These are phyloP conservation scores for Lissocephala sabroskyi DNA, from an alignment of 2,888 invertebrate genomes.

Conservation along the genomic window DNA sequence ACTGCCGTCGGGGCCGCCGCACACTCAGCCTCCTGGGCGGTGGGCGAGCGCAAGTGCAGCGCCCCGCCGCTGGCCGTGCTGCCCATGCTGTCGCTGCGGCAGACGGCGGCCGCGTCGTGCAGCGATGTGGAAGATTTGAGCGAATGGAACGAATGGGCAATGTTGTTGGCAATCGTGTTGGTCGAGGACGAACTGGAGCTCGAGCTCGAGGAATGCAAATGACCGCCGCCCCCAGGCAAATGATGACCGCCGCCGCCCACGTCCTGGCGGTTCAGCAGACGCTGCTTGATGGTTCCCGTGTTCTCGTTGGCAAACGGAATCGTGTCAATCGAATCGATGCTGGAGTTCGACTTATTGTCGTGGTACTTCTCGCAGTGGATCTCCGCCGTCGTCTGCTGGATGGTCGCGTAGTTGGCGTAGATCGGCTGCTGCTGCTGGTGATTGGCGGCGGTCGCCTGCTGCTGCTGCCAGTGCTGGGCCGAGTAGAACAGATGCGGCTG, in stretches of 20 bases:
- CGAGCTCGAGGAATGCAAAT: conserved; percentile 71
- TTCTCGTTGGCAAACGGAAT: conserved; percentile 99
- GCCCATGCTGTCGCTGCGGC: conserved; percentile 73
- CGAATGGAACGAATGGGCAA: conserved; percentile 72
- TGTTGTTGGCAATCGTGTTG: conserved; percentile 72
- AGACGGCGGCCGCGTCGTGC: conserved; percentile 73
- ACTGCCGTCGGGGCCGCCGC: conserved; percentile 3
- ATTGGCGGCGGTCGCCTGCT: conserved; percentile 37
- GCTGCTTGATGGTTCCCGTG: conserved; percentile 97
- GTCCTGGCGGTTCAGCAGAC: conserved; percentile 75
- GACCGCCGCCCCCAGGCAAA: conserved; percentile 62
- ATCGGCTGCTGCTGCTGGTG: conserved; percentile 66
- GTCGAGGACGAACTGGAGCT: conserved; percentile 72
- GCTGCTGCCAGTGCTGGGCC: conserved; percentile 47
- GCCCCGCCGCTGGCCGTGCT: conserved; percentile 73
- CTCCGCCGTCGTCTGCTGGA: conserved; percentile 77
- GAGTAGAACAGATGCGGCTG: conserved; percentile 39
- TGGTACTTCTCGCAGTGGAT: conserved; percentile 74
- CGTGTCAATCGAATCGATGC: conserved; percentile 93
- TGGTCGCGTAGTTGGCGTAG: conserved; percentile 72
- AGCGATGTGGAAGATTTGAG: conserved; percentile 72
- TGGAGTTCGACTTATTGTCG: conserved; percentile 85
- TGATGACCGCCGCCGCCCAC: conserved; percentile 63
- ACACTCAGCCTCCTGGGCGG: conserved; percentile 45
- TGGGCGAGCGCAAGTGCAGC: conserved; percentile 67